These are phyloP conservation scores for Danio aesculapii DNA, from an alignment of 2,797 vertebrate species.

Conservation along the genomic window DNA sequence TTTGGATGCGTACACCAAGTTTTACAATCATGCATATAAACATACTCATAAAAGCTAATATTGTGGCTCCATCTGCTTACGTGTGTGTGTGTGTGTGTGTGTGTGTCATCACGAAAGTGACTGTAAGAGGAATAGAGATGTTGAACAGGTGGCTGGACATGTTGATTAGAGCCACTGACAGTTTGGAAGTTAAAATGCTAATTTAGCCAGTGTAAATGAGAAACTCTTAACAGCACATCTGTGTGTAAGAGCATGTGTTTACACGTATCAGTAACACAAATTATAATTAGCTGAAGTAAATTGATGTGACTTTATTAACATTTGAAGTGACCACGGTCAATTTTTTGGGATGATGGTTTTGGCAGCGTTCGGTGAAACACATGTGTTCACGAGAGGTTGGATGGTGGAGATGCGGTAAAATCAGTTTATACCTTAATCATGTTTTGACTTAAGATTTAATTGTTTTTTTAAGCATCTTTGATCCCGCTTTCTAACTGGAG, in stretches of 20 bases:
- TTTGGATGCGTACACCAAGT: not conserved
- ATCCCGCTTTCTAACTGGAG: not conserved
- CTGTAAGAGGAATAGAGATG: slow-evolving; percentile 22
- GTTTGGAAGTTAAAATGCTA: slow-evolving; percentile 38
- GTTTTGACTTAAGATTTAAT: not conserved
- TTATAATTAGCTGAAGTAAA: slow-evolving; percentile 10
- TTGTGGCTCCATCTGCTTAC: slow-evolving; percentile 1
- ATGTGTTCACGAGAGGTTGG: not conserved
- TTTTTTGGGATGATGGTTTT: slow-evolving; percentile 8
- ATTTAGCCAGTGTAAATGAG: slow-evolving; percentile 28
- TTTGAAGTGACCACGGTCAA: slow-evolving; percentile 21
- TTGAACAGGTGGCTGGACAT: slow-evolving; percentile 37
- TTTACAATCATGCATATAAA: not conserved
- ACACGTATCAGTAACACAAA: not conserved
- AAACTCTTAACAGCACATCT: slow-evolving; percentile 28
- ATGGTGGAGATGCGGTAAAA: not conserved
- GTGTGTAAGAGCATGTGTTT: slow-evolving; percentile 8
- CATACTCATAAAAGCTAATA: not conserved
- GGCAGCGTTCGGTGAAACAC: slow-evolving; percentile 12
- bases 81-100: not conserved
- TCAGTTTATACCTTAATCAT: not conserved
- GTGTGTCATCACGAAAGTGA: slow-evolving; percentile 1
- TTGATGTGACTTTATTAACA: slow-evolving; percentile 4
- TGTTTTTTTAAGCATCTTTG: not conserved
- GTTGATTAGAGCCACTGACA: slow-evolving; percentile 28